Base-by-base conservation (phyloP, 2,797 vertebrate species). In the Danio kyathit region DNA sequence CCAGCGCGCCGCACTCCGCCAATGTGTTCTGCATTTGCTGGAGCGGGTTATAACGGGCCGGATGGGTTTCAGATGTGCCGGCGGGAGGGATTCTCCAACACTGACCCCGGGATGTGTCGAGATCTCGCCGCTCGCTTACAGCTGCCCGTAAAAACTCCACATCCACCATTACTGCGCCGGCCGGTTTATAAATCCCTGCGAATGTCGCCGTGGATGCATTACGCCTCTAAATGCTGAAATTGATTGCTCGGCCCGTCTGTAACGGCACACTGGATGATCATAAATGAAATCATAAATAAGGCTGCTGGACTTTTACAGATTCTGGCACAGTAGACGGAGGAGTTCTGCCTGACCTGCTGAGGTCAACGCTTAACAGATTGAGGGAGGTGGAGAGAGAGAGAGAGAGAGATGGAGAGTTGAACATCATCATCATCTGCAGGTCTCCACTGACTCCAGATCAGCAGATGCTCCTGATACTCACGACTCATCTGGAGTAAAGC, bases 1-100 rank as follows among this genome's bases (percentile, higher is more conserved):
- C n/a, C n/a, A n/a, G n/a, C n/a, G n/a, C n/a, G n/a, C n/a, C n/a
- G n/a, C n/a, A n/a, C n/a, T 85, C 89, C 90, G 91, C 89, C 90
- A 93, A 90, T 87, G 85, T 87, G 87, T 84, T 90, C 90, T 81
- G 87, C 85, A 90, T 92, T 92, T 94, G 90, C 94, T 89, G 86
- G 92, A 92, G 89, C 88, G 87, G 87, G 84, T 88, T 82, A 91
- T 92, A 92, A 94, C 89, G 82, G 86, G 76, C 16, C 72, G 90
- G 93, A 93, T 94, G 89, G 89, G 93, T 94, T 94, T 92, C 93
- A 93, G 90, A 93, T 92, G 90, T 94, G 92, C 88, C 80, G 65
- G 76, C 82, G 84, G 81, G 87, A 83, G 71, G 86, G 83, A 82
- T 86, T 63, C 76, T 61, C 70, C 9, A 61, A 74, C 74, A 74